Evolutionary conservation across 1,140 invertebrate genomes (phyloP).

Genomic region (Leptinotarsa lineolata): DNA sequence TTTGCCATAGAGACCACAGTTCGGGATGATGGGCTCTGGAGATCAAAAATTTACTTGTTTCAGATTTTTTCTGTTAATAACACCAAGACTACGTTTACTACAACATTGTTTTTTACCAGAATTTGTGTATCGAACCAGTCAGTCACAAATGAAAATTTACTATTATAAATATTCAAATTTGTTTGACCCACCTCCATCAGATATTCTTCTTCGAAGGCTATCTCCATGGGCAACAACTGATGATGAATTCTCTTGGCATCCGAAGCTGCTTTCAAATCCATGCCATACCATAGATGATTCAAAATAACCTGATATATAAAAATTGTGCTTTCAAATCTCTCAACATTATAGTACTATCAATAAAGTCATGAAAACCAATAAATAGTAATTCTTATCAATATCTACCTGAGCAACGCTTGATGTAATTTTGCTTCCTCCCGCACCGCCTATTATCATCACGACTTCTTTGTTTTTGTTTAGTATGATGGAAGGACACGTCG

Average conservation of each 20-base stretch:
- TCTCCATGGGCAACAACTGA: conserved; percentile 59
- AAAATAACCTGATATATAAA: conserved; percentile 37
- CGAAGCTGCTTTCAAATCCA: conserved; percentile 43
- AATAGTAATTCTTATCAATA: conserved; percentile 65
- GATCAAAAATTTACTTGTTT: too few relatives aligned
- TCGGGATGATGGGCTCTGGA: too few relatives aligned
- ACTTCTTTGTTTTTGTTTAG: conserved; percentile 67
- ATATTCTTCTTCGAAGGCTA: conserved; percentile 2
- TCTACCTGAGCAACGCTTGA: conserved; percentile 73
- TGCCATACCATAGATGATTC: conserved; percentile 31
- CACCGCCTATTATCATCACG: conserved; percentile 76
- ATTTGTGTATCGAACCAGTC: too few relatives aligned
- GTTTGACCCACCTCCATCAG: conserved; percentile 53
- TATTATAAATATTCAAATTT: background rate
- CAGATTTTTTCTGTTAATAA: too few relatives aligned
- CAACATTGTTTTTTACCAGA: too few relatives aligned
- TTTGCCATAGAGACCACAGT: too few relatives aligned
- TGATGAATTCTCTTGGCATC: conserved; percentile 49
- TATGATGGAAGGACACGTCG: conserved; percentile 85
- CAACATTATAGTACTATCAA: too few relatives aligned
- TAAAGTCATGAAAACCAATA: background rate
- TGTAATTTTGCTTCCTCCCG: conserved; percentile 88
- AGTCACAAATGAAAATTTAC: too few relatives aligned
- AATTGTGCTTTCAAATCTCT: background rate
- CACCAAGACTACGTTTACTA: too few relatives aligned